Conservation (phyloP, 2,113 vertebrate species). For the Seriola aureovittata region DNA sequence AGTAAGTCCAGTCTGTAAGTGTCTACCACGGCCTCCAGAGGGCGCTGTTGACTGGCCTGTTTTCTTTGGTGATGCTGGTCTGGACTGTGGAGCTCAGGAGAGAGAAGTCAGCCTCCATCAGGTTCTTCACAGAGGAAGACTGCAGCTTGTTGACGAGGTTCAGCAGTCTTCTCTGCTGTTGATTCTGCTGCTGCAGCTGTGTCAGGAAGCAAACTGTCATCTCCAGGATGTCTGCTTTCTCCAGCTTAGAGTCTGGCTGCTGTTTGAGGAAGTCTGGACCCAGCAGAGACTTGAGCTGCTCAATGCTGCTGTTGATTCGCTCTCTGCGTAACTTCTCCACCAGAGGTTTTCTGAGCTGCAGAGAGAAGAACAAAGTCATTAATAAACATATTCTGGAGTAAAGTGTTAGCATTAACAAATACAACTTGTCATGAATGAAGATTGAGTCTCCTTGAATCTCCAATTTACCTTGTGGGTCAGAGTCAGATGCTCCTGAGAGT, state of each 20-base stretch:
- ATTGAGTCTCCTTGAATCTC: neutral
- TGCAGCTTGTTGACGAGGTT: conserved; percentile 54
- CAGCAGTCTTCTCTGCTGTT: conserved; percentile 48
- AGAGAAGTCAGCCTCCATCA: conserved; percentile 31
- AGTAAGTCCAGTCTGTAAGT: conserved; percentile 30
- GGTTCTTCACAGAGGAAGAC: conserved; percentile 33
- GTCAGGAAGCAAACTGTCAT: conserved; percentile 69
- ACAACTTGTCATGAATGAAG: neutral
- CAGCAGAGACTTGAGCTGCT: conserved; percentile 60
- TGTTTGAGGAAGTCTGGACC: conserved; percentile 72
- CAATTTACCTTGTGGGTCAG: conserved; percentile 2
- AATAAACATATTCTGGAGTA: neutral
- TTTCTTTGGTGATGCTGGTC: conserved; percentile 52
- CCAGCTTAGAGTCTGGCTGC: conserved; percentile 79
- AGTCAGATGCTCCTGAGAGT: neutral
- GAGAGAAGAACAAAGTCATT: conserved; percentile 1
- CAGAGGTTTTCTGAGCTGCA: conserved; percentile 46
- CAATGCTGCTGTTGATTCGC: conserved; percentile 33
- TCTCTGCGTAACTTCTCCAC: conserved; percentile 51
- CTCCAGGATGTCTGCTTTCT: conserved; percentile 82
- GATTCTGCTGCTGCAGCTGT: conserved; percentile 28
- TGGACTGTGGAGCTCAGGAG: conserved; percentile 49
- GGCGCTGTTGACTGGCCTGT: conserved; percentile 51
- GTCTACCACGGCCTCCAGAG: conserved; percentile 77
- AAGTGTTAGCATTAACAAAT: neutral